Percentiles rank a stretch among this genome's conserved stretches.
phyloP scores from a whole-genome alignment of 2,113 vertebrate species.

The Cranoglanis bouderius region DNA sequence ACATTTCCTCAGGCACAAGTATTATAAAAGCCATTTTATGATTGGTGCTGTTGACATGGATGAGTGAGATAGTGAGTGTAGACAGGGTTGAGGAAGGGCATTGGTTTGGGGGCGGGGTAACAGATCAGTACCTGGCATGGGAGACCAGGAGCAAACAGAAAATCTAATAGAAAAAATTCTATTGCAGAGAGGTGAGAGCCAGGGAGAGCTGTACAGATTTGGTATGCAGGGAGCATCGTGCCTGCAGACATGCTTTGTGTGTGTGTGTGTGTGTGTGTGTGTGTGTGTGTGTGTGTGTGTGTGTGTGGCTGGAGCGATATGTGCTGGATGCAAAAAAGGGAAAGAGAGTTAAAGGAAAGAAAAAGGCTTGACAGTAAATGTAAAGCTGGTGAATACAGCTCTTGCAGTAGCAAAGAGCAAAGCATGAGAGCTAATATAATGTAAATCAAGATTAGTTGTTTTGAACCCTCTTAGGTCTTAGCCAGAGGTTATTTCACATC shows the following conservation, averaged over 20 bases:
- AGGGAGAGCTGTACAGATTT: constrained; percentile 34
- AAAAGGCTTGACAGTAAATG: constrained; percentile 29
- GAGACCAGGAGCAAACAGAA: constrained; percentile 30
- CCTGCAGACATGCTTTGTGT: constrained; percentile 49
- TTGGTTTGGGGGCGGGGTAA: background rate
- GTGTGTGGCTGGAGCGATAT: background rate
- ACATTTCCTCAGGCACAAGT: constrained; percentile 43
- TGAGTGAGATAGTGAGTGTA: constrained; percentile 3
- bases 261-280: constrained; percentile 30
- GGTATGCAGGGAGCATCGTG: constrained; percentile 36
- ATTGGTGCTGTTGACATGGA: constrained; percentile 22
- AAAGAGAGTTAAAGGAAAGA: background rate
- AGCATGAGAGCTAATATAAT: constrained; percentile 14
- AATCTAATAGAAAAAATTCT: constrained; percentile 35
- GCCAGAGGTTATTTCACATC: constrained; percentile 40
- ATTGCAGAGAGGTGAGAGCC: background rate
- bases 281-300: constrained; percentile 32
- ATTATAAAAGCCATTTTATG: constrained; percentile 35
- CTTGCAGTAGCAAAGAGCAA: background rate
- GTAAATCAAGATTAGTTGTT: constrained; percentile 23
- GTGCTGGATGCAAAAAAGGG: constrained; percentile 29
- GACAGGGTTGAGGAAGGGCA: background rate
- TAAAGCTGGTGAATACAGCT: constrained; percentile 20
- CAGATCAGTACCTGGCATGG: constrained; percentile 18
- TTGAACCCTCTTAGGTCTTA: constrained; percentile 31